A percentile compares a stretch with the other conserved stretches of the same genome.
Evolutionary conservation across 2,797 vertebrate genomes (phyloP).

Genomic region (Brachyalestes nurse): DNA sequence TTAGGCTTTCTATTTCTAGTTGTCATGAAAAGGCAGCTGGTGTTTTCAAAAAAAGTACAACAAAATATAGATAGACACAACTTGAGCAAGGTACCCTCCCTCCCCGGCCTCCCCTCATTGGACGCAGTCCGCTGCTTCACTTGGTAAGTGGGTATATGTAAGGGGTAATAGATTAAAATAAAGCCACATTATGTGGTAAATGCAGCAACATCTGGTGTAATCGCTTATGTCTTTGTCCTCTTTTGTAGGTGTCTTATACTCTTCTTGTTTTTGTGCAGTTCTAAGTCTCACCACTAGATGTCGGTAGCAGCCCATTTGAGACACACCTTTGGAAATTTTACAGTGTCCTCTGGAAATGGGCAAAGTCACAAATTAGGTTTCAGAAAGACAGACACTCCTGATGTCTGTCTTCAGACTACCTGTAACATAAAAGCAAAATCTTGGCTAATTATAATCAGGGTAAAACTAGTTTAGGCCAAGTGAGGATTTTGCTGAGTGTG

Average conservation of each 20-base stretch:
- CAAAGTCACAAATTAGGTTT: neutral
- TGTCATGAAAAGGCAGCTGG: no score
- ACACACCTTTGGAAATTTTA: neutral
- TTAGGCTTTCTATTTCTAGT: no score
- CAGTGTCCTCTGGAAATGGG: neutral
- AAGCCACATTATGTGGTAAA: no score
- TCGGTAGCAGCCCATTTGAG: conserved; percentile 32
- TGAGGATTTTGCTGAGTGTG: neutral
- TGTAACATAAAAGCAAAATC: neutral
- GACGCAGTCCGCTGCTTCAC: no score
- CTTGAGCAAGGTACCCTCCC: no score
- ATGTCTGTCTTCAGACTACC: neutral
- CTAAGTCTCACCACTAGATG: conserved; percentile 53
- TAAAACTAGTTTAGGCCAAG: neutral
- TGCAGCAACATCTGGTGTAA: neutral
- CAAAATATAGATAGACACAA: no score
- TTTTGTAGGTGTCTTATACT: neutral
- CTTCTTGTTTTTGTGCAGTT: neutral
- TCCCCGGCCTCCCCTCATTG: no score
- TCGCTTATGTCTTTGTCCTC: neutral
- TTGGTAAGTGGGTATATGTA: no score
- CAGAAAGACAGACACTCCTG: no score
- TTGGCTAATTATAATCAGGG: neutral
- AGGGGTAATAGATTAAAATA: no score
- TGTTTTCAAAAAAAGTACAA: no score